Evolutionary conservation across 2,113 vertebrate genomes (phyloP).

Genomic region (Neomonachus schauinslandi): DNA sequence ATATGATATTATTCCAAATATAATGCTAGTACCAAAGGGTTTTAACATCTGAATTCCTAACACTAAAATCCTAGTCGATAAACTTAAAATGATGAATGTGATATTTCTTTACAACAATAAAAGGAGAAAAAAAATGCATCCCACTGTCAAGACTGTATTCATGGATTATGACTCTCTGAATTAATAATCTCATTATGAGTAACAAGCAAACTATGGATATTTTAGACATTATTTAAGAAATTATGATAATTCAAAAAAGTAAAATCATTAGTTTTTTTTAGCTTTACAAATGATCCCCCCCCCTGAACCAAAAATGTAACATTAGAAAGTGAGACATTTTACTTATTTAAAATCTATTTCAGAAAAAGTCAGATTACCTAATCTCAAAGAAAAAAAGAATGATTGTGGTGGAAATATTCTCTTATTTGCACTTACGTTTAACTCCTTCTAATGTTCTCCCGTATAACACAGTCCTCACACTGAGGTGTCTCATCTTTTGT

Average conservation of each 20-base stretch:
- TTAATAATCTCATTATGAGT: not conserved
- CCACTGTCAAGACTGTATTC: not conserved
- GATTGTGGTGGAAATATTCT: not conserved
- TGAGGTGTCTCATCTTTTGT: not conserved
- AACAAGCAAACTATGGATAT: not conserved
- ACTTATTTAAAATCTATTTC: not conserved
- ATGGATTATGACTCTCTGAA: not conserved
- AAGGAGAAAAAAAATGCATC: not conserved
- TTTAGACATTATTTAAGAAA: not conserved
- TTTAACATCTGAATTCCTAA: not conserved
- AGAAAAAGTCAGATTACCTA: not conserved
- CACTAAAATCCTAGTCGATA: not conserved
- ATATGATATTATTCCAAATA: not conserved
- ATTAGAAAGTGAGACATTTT: not conserved
- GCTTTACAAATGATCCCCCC: not conserved
- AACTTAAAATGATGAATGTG: not conserved
- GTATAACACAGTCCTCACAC: not conserved
- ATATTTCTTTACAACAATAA: not conserved
- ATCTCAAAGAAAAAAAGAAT: not conserved
- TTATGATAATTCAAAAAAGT: not conserved
- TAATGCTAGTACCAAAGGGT: not conserved
- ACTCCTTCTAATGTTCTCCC: not conserved
- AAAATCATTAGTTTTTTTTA: not conserved
- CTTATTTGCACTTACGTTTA: not conserved
- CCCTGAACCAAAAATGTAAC: not conserved